Conservation (phyloP, 2,797 vertebrate genomes). For the Alauda arvensis region DNA sequence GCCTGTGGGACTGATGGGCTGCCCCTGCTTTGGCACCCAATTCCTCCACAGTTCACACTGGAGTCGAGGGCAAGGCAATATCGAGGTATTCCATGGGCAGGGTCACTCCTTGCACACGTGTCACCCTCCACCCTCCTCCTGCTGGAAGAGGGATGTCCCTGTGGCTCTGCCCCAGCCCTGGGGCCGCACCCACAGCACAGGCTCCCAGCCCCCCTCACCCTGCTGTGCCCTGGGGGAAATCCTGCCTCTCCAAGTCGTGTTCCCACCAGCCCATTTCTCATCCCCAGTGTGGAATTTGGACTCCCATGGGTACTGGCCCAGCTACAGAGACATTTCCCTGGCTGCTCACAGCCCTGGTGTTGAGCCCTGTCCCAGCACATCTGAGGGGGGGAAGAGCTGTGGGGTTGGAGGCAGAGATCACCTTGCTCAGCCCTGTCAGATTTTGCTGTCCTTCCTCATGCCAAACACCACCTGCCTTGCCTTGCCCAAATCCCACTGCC, state of each 20-base stretch:
- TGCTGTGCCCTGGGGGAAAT: background rate
- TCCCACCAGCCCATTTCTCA: background rate
- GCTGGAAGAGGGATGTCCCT: background rate
- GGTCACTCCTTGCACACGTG: accelerated
- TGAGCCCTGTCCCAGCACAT: background rate
- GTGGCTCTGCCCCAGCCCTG: background rate
- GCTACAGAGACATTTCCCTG: background rate
- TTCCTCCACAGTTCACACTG: accelerated
- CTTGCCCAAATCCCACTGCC: background rate
- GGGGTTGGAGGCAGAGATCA: background rate
- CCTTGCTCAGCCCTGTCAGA: background rate
- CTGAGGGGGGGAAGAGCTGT: background rate
- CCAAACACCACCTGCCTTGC: background rate
- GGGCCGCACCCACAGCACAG: background rate
- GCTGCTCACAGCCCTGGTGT: accelerated
- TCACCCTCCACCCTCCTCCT: background rate
- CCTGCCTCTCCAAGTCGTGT: background rate
- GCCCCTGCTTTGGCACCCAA: background rate
- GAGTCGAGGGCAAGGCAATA: background rate
- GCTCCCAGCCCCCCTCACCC: background rate
- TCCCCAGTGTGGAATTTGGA: background rate
- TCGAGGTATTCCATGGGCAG: background rate
- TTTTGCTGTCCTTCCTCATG: background rate
- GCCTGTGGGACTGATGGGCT: background rate
- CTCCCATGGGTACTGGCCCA: background rate